Evolutionary conservation across 2,113 vertebrate genomes (phyloP).

Genomic region (Heloderma charlesbogerti): DNA sequence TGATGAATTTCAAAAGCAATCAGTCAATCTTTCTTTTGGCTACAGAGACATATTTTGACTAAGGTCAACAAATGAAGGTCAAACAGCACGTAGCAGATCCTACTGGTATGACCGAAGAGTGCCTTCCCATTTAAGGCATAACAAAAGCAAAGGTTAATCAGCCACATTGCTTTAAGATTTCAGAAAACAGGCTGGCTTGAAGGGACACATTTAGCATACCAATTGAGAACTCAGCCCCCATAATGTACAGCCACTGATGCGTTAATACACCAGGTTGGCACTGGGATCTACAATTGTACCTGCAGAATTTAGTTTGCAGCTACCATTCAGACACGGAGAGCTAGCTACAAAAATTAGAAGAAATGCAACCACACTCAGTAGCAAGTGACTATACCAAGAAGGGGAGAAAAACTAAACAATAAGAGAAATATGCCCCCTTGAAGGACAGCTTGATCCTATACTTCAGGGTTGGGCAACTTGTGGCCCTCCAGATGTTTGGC

Average conservation of each 20-base stretch:
- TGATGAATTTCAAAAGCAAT: constrained; percentile 24
- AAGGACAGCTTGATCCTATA: neutral
- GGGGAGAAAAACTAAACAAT: neutral
- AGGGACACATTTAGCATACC: constrained; percentile 65
- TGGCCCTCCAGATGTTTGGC: neutral
- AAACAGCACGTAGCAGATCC: constrained; percentile 12
- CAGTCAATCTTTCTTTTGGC: neutral
- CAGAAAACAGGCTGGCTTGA: constrained; percentile 52
- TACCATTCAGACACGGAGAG: rapidly evolving
- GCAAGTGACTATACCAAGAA: neutral
- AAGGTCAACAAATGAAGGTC: constrained; percentile 50
- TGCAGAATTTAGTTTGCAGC: constrained; percentile 18
- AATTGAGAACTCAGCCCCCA: neutral
- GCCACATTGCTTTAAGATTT: constrained; percentile 43
- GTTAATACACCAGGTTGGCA: constrained; percentile 46
- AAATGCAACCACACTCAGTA: rapidly evolving
- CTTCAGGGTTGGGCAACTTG: neutral
- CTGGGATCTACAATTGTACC: neutral
- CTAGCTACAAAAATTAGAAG: constrained; percentile 12
- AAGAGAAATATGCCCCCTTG: neutral
- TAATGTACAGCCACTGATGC: constrained; percentile 13
- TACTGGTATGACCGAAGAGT: constrained; percentile 9
- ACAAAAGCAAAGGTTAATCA: constrained; percentile 47
- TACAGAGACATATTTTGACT: constrained; percentile 18
- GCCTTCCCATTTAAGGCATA: neutral